Conservation (phyloP, 2,797 vertebrate species). For the Tamandua tetradactyla region DNA sequence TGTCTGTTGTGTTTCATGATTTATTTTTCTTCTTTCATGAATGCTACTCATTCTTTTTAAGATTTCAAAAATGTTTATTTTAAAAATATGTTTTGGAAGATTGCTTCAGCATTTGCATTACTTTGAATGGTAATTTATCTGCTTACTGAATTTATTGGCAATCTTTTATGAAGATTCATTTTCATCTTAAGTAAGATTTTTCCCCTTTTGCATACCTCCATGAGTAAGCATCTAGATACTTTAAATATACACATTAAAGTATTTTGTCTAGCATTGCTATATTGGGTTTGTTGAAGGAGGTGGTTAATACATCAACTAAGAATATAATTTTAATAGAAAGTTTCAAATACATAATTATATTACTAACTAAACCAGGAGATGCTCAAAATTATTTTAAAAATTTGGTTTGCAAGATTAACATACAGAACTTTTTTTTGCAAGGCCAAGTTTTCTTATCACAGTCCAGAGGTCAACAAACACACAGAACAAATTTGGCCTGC, state of each 20-base stretch:
- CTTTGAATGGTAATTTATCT: background rate
- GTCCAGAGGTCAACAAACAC: background rate
- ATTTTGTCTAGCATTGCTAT: background rate
- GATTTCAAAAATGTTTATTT: background rate
- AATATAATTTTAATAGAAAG: background rate
- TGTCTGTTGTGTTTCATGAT: background rate
- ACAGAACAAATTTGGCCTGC: background rate
- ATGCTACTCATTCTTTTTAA: background rate
- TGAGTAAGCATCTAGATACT: background rate
- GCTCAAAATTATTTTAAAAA: background rate
- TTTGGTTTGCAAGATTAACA: background rate
- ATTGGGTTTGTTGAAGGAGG: background rate
- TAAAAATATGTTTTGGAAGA: conserved; percentile 4
- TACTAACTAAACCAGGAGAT: background rate
- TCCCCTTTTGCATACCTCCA: background rate
- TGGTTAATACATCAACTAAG: background rate
- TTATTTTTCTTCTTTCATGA: background rate
- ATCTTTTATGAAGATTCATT: background rate
- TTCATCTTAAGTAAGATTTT: background rate
- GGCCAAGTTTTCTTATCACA: background rate
- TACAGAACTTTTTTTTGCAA: background rate
- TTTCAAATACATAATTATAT: conserved; percentile 7
- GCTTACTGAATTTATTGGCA: background rate
- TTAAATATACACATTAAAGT: background rate
- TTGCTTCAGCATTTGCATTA: background rate